Evolutionary conservation across 2,797 vertebrate species (phyloP), one percentile per base, ranked within the genome.

Genomic region (Orestias chungarensis): DNA sequence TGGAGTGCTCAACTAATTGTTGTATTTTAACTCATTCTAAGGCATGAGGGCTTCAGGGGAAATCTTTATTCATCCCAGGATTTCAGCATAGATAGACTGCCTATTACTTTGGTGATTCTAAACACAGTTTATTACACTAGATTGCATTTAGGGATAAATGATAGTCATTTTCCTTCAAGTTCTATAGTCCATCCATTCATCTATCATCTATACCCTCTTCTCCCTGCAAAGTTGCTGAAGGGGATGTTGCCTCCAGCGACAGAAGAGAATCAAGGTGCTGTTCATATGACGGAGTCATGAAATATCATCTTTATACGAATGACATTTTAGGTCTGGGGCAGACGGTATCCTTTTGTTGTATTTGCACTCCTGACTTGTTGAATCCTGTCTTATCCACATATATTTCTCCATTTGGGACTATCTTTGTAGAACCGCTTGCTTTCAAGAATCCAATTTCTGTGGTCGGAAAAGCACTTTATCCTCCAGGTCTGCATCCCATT

Each of bases 401-500:
- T 10, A 20, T 23, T 23, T 23, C 23, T 59, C 57, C 57, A 61
- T 61, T 61, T 38, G 20, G 57, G 18, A 61, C 6, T 35, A 38
- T 61, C 57, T 38, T 20, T 1, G 10, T 10, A n/a, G 57, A 38
- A 38, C 33, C 4, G 29, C 8, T 1, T n/a, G 11, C 23, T 67
- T 67, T 50, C 31, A 38, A 67, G 25, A 65, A 46, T 65, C 42
- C 64, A 46, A 18, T 65, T 65, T 44, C n/a, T 29, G 40, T 46
- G 27, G 43, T 44, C 64, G 31, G 43, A 11, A 65, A 44, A 12
- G 33, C 33, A 44, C 40, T 44, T 65, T 65, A 46, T 44, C 25
- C 27, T 35, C 42, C 10, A 8, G 23, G 15, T 46, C 17, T 46
- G 25, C 0, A 23, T 18, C 33, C 42, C 33, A n/a, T n/a, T n/a